Evolutionary conservation across 1,140 invertebrate species (phyloP).

Genomic region (Zaprionus gabonicus): DNA sequence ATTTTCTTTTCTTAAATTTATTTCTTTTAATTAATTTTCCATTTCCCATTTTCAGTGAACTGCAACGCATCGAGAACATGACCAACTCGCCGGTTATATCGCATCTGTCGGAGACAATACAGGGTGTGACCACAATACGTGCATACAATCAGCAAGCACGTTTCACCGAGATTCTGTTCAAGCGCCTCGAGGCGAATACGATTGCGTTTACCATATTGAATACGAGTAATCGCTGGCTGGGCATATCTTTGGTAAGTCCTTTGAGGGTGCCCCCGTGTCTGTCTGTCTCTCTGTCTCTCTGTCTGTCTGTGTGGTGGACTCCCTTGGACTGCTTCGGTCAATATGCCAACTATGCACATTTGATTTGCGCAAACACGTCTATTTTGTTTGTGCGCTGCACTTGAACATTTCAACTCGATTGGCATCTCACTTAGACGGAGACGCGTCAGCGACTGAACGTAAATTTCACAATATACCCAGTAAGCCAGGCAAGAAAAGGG

Average conservation of each 20-base stretch:
- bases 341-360: constrained; percentile 58
- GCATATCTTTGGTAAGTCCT: constrained; percentile 89
- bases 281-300: too few species aligned
- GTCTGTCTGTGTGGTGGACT: constrained; percentile 33
- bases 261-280: constrained; percentile 17
- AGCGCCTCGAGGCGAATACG: constrained; percentile 89
- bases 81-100: constrained; percentile 90
- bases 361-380: constrained; percentile 32
- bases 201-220: constrained; percentile 91
- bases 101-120: constrained; percentile 89
- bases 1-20: neutral
- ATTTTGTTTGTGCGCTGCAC: constrained; percentile 31
- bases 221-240: constrained; percentile 92
- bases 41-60: constrained; percentile 85
- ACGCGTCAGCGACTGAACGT: constrained; percentile 3
- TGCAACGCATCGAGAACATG: constrained; percentile 89
- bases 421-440: constrained; percentile 34
- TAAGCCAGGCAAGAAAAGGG: neutral
- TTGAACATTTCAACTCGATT: constrained; percentile 40
- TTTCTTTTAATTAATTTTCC: neutral
- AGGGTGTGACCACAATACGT: constrained; percentile 89
- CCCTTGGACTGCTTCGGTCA: constrained; percentile 25
- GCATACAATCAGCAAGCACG: constrained; percentile 88
- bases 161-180: constrained; percentile 88
- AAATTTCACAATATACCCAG: neutral